Conservation (phyloP, 2,113 vertebrate species). For the Paramisgurnus dabryanus region DNA sequence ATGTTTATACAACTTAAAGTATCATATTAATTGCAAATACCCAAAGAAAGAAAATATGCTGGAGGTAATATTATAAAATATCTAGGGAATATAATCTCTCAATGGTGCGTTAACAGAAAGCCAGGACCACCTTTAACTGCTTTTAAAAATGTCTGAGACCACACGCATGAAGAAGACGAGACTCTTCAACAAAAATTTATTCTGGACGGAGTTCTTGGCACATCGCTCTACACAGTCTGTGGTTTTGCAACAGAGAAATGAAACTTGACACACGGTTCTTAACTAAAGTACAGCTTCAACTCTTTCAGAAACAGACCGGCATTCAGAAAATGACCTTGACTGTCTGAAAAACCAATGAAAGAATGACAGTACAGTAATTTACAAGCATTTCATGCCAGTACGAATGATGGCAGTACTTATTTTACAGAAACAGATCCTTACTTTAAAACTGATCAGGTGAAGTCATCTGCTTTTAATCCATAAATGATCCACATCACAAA, state of each 20-base stretch:
- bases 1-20: not conserved
- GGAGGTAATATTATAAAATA: not conserved
- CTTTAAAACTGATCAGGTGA: too few relatives aligned
- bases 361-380: constrained; percentile 17
- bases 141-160: constrained; percentile 30
- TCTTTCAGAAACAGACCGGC: constrained; percentile 3
- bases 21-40: constrained; percentile 6
- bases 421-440: too few relatives aligned
- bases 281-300: not conserved
- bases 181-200: constrained; percentile 25
- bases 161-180: constrained; percentile 19
- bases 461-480: too few relatives aligned
- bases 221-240: constrained; percentile 5
- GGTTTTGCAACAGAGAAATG: constrained; percentile 23
- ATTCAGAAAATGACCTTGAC: constrained; percentile 27
- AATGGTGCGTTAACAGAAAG: constrained; percentile 1
- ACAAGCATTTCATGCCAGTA: not conserved
- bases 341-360: not conserved
- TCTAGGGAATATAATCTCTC: constrained; percentile 13
- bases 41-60: not conserved
- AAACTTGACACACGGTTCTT: constrained; percentile 5
- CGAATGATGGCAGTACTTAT: not conserved
- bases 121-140: constrained; percentile 21
- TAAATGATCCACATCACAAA: too few relatives aligned
- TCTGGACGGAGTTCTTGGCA: constrained; percentile 13